Evolutionary conservation across 2,888 invertebrate genomes (phyloP).

Genomic region (Synanthedon andrenaeformis): DNA sequence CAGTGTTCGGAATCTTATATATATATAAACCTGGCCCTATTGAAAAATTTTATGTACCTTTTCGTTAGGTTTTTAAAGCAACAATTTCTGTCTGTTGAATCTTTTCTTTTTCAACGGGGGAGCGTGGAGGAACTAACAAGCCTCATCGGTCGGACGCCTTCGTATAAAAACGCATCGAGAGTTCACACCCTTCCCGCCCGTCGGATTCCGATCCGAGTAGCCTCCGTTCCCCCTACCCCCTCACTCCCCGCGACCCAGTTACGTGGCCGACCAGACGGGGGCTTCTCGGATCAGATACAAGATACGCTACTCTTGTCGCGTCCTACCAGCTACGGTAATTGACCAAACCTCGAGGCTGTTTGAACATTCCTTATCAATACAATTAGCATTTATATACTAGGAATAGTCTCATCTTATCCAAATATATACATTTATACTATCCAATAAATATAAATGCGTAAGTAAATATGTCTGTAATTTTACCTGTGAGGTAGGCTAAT

Average conservation of each 20-base stretch:
- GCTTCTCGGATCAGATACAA: conserved; percentile 19
- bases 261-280: conserved; percentile 23
- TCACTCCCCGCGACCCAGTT: conserved; percentile 34
- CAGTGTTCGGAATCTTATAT: too few relatives aligned
- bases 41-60: too few relatives aligned
- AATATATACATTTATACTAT: too few relatives aligned
- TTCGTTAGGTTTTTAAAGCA: too few relatives aligned
- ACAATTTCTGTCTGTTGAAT: background rate
- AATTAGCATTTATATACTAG: too few relatives aligned
- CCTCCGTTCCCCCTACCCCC: conserved; percentile 4
- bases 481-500: too few relatives aligned
- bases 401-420: too few relatives aligned
- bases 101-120: conserved; percentile 1
- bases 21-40: too few relatives aligned
- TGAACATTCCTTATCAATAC: too few relatives aligned
- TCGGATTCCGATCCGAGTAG: conserved; percentile 1
- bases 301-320: conserved; percentile 17
- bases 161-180: conserved; percentile 45
- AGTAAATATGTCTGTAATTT: too few relatives aligned
- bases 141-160: conserved; percentile 45
- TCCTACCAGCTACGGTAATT: conserved; percentile 17
- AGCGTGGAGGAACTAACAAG: conserved; percentile 32
- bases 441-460: too few relatives aligned
- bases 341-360: conserved; percentile 16
- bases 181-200: conserved; percentile 22